Percentiles rank a stretch among this genome's conserved stretches.
phyloP scores from a whole-genome alignment of 23 tunicate genomes.

The Trididemnum miniatum region DNA sequence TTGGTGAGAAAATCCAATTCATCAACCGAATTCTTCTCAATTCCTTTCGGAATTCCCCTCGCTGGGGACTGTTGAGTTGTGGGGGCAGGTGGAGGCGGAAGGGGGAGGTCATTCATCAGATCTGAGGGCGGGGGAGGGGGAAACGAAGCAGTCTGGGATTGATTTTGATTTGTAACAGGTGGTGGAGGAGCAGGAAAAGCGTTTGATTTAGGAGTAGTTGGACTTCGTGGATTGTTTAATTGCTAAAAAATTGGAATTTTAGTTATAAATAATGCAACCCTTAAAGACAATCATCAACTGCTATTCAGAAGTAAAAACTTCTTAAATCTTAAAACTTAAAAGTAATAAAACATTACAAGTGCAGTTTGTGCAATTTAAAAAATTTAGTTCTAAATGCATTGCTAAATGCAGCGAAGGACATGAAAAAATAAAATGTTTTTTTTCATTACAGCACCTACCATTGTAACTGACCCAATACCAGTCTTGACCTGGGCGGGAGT shows the following conservation, averaged over 20 bases:
- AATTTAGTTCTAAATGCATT: no score
- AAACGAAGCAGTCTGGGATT: not conserved
- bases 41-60: slow-evolving; percentile 36
- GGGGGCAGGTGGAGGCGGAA: not conserved
- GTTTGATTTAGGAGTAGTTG: not conserved
- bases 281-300: no score
- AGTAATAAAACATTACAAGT: not conserved
- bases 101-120: not conserved
- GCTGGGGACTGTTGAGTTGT: not conserved
- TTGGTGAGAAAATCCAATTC: slow-evolving; percentile 83
- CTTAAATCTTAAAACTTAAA: no score
- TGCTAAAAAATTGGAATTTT: no score
- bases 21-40: slow-evolving; percentile 49
- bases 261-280: no score
- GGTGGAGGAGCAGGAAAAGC: slow-evolving; percentile 9
- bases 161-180: not conserved
- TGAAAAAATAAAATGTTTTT: no score
- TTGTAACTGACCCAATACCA: not conserved
- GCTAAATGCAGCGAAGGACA: no score
- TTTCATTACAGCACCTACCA: not conserved
- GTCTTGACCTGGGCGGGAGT: slow-evolving; percentile 18
- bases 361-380: no score
- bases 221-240: slow-evolving; percentile 4
- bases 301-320: no score
- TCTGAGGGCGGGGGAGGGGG: slow-evolving; percentile 13